phyloP scores from a whole-genome alignment of 2,113 vertebrate species.

The Neolamprologus sp. region DNA sequence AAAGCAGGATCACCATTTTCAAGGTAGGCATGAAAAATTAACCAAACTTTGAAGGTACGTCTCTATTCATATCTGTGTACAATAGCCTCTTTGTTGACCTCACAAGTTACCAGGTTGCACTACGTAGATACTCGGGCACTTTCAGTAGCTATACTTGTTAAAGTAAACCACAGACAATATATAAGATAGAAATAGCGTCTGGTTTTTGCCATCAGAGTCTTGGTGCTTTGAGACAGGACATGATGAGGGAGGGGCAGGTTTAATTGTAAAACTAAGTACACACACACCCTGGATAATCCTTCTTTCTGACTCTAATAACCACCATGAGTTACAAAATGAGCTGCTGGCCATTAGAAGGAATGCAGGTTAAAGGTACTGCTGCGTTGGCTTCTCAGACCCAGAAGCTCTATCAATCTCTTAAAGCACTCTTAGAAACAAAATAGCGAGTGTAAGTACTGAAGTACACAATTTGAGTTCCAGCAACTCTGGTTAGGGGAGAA shows the following conservation, averaged over 20 bases:
- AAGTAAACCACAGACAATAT: neutral
- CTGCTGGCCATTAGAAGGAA: neutral
- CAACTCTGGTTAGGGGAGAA: neutral
- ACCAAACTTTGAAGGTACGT: accelerated
- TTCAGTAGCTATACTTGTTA: neutral
- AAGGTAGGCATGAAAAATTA: neutral
- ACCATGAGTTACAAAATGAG: neutral
- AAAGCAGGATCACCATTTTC: neutral
- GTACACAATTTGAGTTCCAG: neutral
- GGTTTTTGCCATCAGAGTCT: neutral
- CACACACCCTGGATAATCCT: neutral
- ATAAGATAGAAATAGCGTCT: neutral
- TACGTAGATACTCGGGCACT: neutral
- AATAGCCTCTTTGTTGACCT: neutral
- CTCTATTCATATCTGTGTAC: neutral
- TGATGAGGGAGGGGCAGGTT: neutral
- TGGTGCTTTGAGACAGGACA: neutral
- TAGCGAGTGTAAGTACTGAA: neutral
- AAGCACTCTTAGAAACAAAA: neutral
- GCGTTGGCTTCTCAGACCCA: neutral
- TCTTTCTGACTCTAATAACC: neutral
- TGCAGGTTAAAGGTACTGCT: neutral
- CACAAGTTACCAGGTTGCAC: neutral
- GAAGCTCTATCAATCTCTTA: neutral
- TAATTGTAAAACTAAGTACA: neutral